Evolutionary conservation across 2,888 invertebrate species (phyloP), one percentile per base, ranked within the genome.

Genomic region (Anthophora plumipes): DNA sequence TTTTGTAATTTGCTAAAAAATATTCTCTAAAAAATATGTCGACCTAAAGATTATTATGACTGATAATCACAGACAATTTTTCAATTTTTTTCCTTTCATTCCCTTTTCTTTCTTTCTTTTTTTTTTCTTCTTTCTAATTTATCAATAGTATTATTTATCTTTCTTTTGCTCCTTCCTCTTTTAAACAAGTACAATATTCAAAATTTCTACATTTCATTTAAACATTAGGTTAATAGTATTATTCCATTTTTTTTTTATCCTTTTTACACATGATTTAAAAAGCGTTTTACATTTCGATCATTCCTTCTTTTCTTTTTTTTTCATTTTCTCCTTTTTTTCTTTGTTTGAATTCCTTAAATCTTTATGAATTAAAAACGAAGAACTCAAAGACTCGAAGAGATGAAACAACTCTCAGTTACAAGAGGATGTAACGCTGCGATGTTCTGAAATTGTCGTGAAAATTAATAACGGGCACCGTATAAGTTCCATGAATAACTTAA

Each of bases 1-100:
- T 92, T 92, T 92, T 92, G 92, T 92, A 90, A 92, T 92, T 90
- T 92, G 91, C 92, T 92, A 92, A 92, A 92, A 92, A 92, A 92
- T 92, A 92, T 92, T 89, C 89, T 92, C 92, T 92, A 92, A 92
- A 92, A 92, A 92, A 92, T 92, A 92, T 92, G 91, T 92, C 87
- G 92, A 92, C 92, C 92, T 92, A 92, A 92, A 92, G 92, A 92
- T 92, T 92, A 92, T 92, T 92, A 92, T 92, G 92, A 92, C 92
- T 92, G 92, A 92, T 91, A 92, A 92, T 92, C 92, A 92, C 92
- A 92, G 92, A 92, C 92, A 92, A 92, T 92, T 92, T 92, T 89
- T 90, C 84, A 85, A 86, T 85, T 89, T 89, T 85, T 89, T 89
- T 78, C 54, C 80, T 83, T 85, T 83, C 80, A 50, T 83, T 79